A percentile compares a stretch with the other conserved stretches of the same genome.
Conservation (phyloP, 2,797 vertebrate genomes). For the Rhinoraja longicauda region DNA sequence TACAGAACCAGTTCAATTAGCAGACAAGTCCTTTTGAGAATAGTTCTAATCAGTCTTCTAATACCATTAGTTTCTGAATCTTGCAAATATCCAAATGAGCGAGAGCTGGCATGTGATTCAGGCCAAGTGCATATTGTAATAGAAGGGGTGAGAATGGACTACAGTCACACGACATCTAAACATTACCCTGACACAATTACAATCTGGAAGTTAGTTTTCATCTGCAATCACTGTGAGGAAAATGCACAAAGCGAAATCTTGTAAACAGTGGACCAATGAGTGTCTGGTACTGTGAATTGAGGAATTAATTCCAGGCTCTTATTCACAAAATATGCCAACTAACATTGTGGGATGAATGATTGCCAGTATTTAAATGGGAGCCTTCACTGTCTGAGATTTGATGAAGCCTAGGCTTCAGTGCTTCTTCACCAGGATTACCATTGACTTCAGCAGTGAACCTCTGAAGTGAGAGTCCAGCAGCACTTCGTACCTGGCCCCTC, state of each 20-base stretch:
- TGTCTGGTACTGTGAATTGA: not conserved
- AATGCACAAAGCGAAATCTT: not conserved
- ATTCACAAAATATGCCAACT: not conserved
- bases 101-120: not conserved
- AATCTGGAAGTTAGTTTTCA: not conserved
- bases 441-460: too few relatives aligned
- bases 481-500: too few relatives aligned
- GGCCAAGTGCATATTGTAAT: not conserved
- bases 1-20: slow-evolving; percentile 1
- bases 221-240: not conserved
- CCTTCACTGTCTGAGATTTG: too few relatives aligned
- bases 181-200: not conserved
- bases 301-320: not conserved
- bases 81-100: not conserved
- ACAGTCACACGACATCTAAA: not conserved
- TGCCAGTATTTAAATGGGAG: too few relatives aligned
- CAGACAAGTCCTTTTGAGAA: not conserved
- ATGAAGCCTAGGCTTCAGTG: too few relatives aligned
- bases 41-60: not conserved
- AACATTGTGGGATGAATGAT: not conserved
- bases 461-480: too few relatives aligned
- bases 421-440: too few relatives aligned
- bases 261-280: not conserved
- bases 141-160: not conserved
- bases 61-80: not conserved